These are phyloP conservation scores for Abramis brama DNA, from an alignment of 2,113 vertebrate species.

Conservation along the genomic window DNA sequence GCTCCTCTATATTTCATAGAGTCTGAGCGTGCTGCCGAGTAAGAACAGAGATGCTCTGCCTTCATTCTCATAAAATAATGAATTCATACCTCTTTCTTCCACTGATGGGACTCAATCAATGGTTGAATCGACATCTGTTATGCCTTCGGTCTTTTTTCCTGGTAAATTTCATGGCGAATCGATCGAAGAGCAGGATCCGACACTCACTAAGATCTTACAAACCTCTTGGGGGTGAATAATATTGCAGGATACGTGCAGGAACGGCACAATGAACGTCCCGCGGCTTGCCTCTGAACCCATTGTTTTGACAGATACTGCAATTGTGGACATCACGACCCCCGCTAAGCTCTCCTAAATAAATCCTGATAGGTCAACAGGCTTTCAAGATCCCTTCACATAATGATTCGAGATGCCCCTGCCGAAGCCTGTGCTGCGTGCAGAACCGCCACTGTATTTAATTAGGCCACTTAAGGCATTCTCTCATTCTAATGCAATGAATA, in stretches of 20 bases:
- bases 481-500: constrained; percentile 73
- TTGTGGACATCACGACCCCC: constrained; percentile 63
- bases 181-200: constrained; percentile 4
- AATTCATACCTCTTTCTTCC: constrained; percentile 29
- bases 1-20: constrained; percentile 49
- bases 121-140: background rate
- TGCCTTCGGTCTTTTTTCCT: background rate
- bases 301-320: constrained; percentile 67
- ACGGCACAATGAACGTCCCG: constrained; percentile 38
- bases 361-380: constrained; percentile 73
- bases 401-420: constrained; percentile 62
- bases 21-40: background rate
- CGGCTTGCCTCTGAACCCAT: constrained; percentile 37
- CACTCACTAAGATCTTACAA: background rate
- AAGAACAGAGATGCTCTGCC: constrained; percentile 9
- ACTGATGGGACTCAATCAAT: constrained; percentile 37
- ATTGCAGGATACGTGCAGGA: constrained; percentile 8
- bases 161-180: background rate
- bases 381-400: constrained; percentile 64
- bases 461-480: constrained; percentile 74
- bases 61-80: constrained; percentile 26
- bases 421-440: constrained; percentile 58
- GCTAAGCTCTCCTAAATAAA: constrained; percentile 64
- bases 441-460: constrained; percentile 72
- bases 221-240: background rate